Conservation (phyloP, 2,113 vertebrate species). For the Tetrax tetrax region DNA sequence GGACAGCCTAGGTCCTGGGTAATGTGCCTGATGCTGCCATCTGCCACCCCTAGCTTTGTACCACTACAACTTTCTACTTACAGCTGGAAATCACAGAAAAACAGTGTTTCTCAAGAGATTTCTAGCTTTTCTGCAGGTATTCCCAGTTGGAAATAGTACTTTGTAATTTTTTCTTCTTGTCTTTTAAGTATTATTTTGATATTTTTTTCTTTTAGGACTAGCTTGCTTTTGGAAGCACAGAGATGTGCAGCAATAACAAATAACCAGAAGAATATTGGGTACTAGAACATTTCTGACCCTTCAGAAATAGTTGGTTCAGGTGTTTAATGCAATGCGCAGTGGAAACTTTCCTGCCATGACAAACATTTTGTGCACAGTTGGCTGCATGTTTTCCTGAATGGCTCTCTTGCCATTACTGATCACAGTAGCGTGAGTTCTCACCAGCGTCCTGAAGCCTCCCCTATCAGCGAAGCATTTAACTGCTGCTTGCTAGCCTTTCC, state of each 20-base stretch:
- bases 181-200: neutral
- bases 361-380: neutral
- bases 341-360: neutral
- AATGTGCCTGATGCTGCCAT: neutral
- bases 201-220: neutral
- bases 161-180: rapidly evolving
- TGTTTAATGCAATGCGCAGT: neutral
- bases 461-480: neutral
- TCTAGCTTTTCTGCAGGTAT: neutral
- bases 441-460: neutral
- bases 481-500: neutral
- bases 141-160: neutral
- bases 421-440: neutral
- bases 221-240: neutral
- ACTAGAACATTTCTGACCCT: neutral
- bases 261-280: neutral
- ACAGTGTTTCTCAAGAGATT: neutral
- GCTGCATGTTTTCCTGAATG: neutral
- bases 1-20: neutral
- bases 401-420: neutral
- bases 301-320: neutral
- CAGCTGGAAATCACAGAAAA: neutral
- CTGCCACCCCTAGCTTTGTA: neutral
- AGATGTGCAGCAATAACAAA: neutral
- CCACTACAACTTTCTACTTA: neutral